Percentiles rank a stretch among this genome's conserved stretches.
Conservation (phyloP, 2,797 vertebrate genomes). For the Sternotherus odoratus region DNA sequence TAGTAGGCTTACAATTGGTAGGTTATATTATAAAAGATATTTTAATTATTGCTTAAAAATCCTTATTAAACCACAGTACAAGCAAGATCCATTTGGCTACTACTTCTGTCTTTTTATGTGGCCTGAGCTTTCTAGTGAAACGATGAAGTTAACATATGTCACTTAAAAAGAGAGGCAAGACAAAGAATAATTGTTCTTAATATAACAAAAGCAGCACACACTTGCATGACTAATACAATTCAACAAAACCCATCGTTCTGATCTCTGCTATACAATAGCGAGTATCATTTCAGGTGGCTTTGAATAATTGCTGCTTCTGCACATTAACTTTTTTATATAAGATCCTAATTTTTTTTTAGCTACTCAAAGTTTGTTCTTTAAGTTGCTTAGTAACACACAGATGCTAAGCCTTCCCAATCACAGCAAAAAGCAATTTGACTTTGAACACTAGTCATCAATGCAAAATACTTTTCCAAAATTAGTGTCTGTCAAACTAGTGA, state of each 20-base stretch:
- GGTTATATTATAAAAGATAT: neutral
- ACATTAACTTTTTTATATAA: slow-evolving; percentile 18
- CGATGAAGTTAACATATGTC: neutral
- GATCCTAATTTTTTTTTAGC: slow-evolving; percentile 34
- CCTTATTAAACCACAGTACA: neutral
- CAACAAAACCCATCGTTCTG: neutral
- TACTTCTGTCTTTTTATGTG: neutral
- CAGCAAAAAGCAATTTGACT: slow-evolving; percentile 28
- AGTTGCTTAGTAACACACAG: slow-evolving; percentile 70
- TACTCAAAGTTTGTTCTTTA: slow-evolving; percentile 45
- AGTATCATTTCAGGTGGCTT: neutral
- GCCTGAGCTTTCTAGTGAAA: neutral
- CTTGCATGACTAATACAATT: neutral
- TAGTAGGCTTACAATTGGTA: neutral
- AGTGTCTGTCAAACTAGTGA: slow-evolving; percentile 66
- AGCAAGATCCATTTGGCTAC: neutral
- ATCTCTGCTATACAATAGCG: fast-evolving
- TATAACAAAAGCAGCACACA: neutral
- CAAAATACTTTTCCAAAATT: slow-evolving; percentile 74
- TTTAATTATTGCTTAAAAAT: neutral
- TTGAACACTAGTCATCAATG: slow-evolving; percentile 57
- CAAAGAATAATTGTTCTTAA: neutral
- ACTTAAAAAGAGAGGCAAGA: neutral
- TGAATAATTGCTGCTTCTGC: slow-evolving; percentile 37
- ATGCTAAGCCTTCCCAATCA: slow-evolving; percentile 29